Conservation (phyloP, 2,113 vertebrate genomes). For the Corvus moneduloides region DNA sequence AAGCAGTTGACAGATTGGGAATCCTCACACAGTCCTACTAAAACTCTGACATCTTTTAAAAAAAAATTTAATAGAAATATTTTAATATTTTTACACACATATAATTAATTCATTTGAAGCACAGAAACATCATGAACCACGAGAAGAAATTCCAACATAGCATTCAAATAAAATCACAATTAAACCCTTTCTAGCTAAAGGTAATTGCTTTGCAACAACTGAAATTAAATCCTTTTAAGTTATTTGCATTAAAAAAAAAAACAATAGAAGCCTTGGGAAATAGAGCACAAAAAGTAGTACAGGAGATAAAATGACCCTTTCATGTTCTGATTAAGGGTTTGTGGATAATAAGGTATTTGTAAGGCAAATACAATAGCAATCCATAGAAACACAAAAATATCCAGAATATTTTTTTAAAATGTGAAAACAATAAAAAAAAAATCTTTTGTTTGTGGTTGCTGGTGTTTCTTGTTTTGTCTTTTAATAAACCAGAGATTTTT, state of each 20-base stretch:
- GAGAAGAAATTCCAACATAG: neutral
- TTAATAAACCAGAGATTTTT: neutral
- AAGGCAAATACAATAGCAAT: neutral
- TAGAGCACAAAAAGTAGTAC: neutral
- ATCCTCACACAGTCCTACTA: neutral
- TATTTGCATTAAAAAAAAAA: neutral
- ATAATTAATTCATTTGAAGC: neutral
- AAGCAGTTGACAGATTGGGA: neutral
- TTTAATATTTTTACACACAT: neutral
- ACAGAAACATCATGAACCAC: neutral
- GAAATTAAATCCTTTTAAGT: neutral
- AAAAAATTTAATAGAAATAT: neutral
- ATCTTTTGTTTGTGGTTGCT: accelerated
- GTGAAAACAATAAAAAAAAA: neutral
- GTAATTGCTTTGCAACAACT: neutral
- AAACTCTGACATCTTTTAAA: neutral
- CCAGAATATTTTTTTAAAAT: neutral
- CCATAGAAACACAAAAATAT: neutral
- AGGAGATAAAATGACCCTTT: slow-evolving; percentile 32
- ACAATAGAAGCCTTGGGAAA: slow-evolving; percentile 17
- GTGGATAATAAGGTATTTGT: neutral
- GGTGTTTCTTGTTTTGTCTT: neutral
- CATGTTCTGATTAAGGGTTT: neutral
- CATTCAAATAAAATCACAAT: neutral
- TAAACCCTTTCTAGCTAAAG: neutral